phyloP scores from a whole-genome alignment of 2,797 vertebrate species.

The Syndactyla subalaris region DNA sequence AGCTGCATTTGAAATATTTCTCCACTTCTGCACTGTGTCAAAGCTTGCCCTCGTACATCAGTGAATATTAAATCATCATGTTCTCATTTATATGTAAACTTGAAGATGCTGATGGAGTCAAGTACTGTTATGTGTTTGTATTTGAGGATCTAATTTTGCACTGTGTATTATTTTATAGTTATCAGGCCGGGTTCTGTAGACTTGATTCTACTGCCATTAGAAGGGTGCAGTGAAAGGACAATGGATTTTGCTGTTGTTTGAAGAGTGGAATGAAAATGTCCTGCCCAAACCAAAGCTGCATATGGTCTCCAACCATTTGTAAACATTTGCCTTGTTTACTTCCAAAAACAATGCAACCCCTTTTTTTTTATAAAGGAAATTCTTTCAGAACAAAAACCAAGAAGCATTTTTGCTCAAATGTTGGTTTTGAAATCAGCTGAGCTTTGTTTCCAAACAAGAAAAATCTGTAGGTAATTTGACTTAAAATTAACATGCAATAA shows the following conservation, averaged over 20 bases:
- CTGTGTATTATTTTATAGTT: background rate
- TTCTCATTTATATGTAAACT: background rate
- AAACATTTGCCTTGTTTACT: conserved; percentile 34
- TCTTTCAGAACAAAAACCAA: background rate
- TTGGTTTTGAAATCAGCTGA: background rate
- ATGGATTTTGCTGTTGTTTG: background rate
- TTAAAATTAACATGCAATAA: background rate
- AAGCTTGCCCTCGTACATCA: background rate
- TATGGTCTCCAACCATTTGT: background rate
- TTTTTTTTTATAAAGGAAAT: background rate
- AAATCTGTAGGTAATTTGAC: background rate
- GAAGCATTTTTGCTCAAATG: background rate
- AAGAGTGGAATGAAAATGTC: background rate
- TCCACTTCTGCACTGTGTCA: background rate
- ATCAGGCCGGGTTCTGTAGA: background rate
- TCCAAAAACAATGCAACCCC: background rate
- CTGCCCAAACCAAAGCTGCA: conserved; percentile 8
- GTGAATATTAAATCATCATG: background rate
- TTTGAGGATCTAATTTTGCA: background rate
- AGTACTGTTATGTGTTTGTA: background rate
- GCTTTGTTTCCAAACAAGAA: conserved; percentile 10
- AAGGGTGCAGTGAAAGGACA: background rate
- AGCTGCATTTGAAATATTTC: background rate
- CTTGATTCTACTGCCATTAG: background rate
- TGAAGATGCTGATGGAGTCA: background rate